Base-by-base conservation (phyloP, 2,888 invertebrate genomes). In the Cataglyphis albicans region DNA sequence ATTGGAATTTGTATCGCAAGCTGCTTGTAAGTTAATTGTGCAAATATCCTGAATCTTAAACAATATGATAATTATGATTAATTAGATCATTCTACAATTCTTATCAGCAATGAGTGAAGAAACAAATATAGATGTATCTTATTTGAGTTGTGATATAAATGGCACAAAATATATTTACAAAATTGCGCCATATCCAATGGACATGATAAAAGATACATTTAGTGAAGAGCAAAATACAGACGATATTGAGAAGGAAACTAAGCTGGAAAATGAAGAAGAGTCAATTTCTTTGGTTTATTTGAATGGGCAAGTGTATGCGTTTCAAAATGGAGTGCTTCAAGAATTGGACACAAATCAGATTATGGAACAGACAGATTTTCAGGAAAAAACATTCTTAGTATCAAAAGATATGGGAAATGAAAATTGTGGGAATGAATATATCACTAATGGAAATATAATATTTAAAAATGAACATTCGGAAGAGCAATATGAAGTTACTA, bases 81-180 rank as follows among this genome's bases (percentile, higher is more conserved):
- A 64, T 59, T 63, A 9, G 59, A 76, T 80, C 61, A 61, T 59
- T 44, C 3, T 44, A n/a, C 3, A 48, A 48, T 52, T 52, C 12
- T 52, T 12, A 29, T 67, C 55, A 35, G 25, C 55, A 10, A 93
- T 93, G 93, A 91, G 85, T 73, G 91, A 84, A 80, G 87, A 91
- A 87, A 85, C 82, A 32, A 85, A 87, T 75, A 38, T 87, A 15
- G 88, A 89, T 55, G 86, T 87, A 41, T 89, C 93, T 4, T 93
- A 91, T 81, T 72, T 92, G 83, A 92, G 92, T 82, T 93, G 90
- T 72, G 93, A 93, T 83, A 91, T 93, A 87, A 92, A 93, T 84
- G 93, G 93, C 21, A 91, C 91, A 10, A 91, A 90, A 84, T 93
- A 93, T 75, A 90, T 93, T 82, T 85, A 93, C 1, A 91, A 91